phyloP scores from a whole-genome alignment of 2,888 invertebrate genomes.

The Eristalis pertinax region DNA sequence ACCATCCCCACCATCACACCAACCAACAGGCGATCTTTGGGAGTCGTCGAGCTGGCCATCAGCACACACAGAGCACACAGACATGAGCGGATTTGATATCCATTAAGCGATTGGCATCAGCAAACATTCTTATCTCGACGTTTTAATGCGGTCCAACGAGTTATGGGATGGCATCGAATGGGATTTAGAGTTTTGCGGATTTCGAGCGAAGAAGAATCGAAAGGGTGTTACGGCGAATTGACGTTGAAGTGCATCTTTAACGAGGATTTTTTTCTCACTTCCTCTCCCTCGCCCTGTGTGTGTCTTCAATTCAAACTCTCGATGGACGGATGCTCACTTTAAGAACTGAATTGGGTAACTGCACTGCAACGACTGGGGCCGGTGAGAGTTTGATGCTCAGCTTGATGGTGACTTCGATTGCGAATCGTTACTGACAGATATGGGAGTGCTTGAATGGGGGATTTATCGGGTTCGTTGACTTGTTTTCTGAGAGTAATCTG shows the following conservation, averaged over 20 bases:
- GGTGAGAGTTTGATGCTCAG: background rate
- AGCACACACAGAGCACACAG: background rate
- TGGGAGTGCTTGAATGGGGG: background rate
- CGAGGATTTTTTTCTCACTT: background rate
- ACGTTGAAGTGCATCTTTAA: constrained; percentile 46
- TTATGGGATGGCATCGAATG: constrained; percentile 57
- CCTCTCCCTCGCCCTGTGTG: background rate
- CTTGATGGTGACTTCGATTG: background rate
- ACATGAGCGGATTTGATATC: constrained; percentile 65
- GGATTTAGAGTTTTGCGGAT: constrained; percentile 15
- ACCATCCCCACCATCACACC: background rate
- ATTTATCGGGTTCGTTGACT: background rate
- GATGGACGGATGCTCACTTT: background rate
- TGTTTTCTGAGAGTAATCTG: background rate
- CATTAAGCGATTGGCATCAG: constrained; percentile 71
- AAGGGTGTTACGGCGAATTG: constrained; percentile 42
- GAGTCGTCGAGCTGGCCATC: constrained; percentile 1
- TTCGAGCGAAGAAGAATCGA: constrained; percentile 41
- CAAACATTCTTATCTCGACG: constrained; percentile 69
- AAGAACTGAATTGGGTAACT: background rate
- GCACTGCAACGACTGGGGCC: background rate
- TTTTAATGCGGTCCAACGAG: constrained; percentile 69
- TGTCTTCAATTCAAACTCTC: background rate
- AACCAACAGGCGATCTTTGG: background rate
- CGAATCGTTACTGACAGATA: background rate